Evolutionary conservation across 2,888 invertebrate species (phyloP).

Genomic region (Drosophila nigricruria): DNA sequence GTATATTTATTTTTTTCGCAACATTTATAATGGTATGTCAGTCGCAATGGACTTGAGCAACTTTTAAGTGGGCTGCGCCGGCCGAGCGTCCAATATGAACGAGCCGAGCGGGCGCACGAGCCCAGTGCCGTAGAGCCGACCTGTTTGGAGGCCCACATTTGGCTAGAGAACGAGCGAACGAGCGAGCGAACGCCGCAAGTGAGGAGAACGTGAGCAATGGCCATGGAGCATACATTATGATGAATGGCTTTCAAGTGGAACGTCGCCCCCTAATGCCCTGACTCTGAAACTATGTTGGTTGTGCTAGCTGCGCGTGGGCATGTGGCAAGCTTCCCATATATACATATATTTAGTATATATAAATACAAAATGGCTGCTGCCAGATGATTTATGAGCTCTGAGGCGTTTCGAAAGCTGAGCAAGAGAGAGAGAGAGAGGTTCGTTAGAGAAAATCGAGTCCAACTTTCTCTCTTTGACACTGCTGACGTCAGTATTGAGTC

Average conservation of each 20-base stretch:
- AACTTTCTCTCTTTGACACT: constrained; percentile 60
- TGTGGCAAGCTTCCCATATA: constrained; percentile 48
- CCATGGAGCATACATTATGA: constrained; percentile 69
- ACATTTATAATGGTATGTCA: constrained; percentile 59
- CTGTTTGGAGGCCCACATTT: constrained; percentile 48
- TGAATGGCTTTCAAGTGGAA: constrained; percentile 81
- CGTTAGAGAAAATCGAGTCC: constrained; percentile 45
- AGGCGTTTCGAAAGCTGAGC: constrained; percentile 66
- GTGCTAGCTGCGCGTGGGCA: constrained; percentile 45
- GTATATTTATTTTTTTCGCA: constrained; percentile 47
- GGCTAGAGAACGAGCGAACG: constrained; percentile 25
- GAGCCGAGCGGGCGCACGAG: constrained; percentile 29
- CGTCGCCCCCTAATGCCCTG: constrained; percentile 58
- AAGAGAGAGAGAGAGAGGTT: constrained; percentile 31
- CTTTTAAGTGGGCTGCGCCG: constrained; percentile 75
- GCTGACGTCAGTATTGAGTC: constrained; percentile 34
- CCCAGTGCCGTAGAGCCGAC: constrained; percentile 41
- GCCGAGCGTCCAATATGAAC: constrained; percentile 33
- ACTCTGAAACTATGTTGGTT: constrained; percentile 42
- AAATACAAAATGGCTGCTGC: constrained; percentile 68
- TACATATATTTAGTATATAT: constrained; percentile 20
- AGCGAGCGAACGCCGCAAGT: constrained; percentile 31
- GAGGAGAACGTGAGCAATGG: constrained; percentile 48
- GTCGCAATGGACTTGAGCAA: constrained; percentile 65
- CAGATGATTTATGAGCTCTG: constrained; percentile 74